Percentiles rank a stretch among this genome's conserved stretches.
These are phyloP conservation scores for Dendrolimus kikuchii DNA, from an alignment of 1,140 invertebrate species.

Conservation along the genomic window DNA sequence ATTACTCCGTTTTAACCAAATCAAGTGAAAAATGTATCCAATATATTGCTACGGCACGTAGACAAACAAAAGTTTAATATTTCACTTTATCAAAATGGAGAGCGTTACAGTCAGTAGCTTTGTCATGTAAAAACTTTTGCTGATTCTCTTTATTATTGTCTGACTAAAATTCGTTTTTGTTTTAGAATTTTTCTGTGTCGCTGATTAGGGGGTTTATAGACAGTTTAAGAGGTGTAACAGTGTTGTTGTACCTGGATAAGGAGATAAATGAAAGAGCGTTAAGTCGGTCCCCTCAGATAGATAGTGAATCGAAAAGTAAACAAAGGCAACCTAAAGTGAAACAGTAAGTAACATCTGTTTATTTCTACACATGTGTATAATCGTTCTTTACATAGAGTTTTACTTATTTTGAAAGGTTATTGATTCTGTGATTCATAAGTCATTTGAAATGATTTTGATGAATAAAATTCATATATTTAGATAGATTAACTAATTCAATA, in stretches of 20 bases:
- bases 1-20: no score
- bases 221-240: slow-evolving; percentile 79
- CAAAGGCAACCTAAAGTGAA: slow-evolving; percentile 65
- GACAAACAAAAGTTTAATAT: not conserved
- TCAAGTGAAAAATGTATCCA: no score
- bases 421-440: no score
- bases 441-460: no score
- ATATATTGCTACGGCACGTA: no score
- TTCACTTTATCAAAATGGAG: slow-evolving; percentile 38
- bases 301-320: slow-evolving; percentile 63
- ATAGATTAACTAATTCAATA: no score
- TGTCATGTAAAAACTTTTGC: slow-evolving; percentile 11
- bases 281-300: slow-evolving; percentile 67
- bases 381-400: not conserved
- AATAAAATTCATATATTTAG: no score
- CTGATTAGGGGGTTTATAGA: slow-evolving; percentile 78
- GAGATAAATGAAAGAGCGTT: slow-evolving; percentile 77
- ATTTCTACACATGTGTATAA: not conserved
- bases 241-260: slow-evolving; percentile 81
- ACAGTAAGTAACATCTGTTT: slow-evolving; percentile 65
- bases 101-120: slow-evolving; percentile 44
- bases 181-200: slow-evolving; percentile 76
- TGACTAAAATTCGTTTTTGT: slow-evolving; percentile 34
- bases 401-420: not conserved
- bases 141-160: slow-evolving; percentile 16